Base-by-base conservation (phyloP, 2,113 vertebrate genomes). In the Dascyllus trimaculatus region DNA sequence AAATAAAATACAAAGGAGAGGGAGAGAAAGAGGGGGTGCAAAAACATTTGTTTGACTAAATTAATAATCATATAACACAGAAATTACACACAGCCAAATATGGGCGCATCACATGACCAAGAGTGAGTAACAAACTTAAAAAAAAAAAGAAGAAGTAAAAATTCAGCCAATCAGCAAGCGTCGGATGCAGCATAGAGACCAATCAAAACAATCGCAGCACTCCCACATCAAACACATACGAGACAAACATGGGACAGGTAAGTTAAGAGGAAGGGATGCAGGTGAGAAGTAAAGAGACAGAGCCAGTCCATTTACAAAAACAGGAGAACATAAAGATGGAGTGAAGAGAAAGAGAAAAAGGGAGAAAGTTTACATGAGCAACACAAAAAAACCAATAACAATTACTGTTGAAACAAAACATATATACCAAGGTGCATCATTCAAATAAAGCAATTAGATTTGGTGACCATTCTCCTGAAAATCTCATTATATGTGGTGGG, bases 91-190 rank as follows among this genome's bases (percentile, higher is more conserved):
- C 92, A 93, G 93, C 93, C 93, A 94, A 90, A 93, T 89, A 94
- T 85, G 90, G 91, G 92, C 83, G 88, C 91, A 94, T 93, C 88
- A 91, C 93, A 94, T 93, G 89, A 93, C 87, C 90, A 91, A 93
- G 87, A 92, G 90, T 93, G 91, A 92, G 85, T 84, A 84, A 90
- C 77, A 80, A 84, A 91, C 77, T 72, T 68, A 91, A 77, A 82
- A 75, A 88, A 75, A 35, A 78, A 80, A 24, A 81, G 67, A 73
- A 58, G 73, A 78, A 75, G 75, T 69, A 70, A 83, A 86, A 86
- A 82, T 61, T 85, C 89, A 94, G 94, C 93, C 93, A 95, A 93
- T 93, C 92, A 94, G 92, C 93, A 95, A 94, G 94, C 93, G 62
- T 94, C 82, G 85, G 93, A 93, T 94, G 93, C 93, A 95, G 93